phyloP scores from a whole-genome alignment of 2,797 vertebrate genomes.

The Hipposideros larvatus region DNA sequence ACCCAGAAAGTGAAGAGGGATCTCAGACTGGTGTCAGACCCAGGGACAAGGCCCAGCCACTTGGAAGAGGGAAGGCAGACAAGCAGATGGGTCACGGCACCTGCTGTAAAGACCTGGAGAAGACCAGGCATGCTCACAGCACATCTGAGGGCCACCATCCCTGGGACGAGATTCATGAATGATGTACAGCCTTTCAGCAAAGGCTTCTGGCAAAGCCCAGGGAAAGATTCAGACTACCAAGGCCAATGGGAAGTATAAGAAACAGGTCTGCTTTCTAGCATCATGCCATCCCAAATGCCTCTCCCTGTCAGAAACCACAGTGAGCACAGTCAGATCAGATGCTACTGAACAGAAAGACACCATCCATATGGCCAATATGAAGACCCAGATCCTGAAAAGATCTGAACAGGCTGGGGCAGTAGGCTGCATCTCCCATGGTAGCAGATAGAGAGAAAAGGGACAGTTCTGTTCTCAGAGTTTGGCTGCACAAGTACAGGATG shows the following conservation, averaged over 20 bases:
- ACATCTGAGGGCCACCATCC: not conserved
- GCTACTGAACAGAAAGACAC: not conserved
- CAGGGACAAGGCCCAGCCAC: not conserved
- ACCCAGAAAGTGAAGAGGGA: not conserved
- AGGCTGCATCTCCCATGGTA: accelerated
- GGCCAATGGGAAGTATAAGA: not conserved
- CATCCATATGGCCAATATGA: not conserved
- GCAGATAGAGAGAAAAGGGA: not conserved
- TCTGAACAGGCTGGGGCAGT: not conserved
- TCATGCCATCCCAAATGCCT: too few species aligned
- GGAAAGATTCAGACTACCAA: not conserved
- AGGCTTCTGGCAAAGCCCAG: not conserved
- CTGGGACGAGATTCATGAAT: not conserved
- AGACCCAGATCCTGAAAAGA: not conserved
- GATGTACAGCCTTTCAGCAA: not conserved
- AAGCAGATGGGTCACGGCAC: not conserved
- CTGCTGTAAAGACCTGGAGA: not conserved
- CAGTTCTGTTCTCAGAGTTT: not conserved
- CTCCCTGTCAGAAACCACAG: not conserved
- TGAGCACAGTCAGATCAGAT: not conserved
- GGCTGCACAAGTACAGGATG: not conserved
- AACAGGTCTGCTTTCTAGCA: not conserved
- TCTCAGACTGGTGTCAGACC: not conserved
- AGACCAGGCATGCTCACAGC: not conserved
- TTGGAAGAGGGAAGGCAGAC: not conserved